Evolutionary conservation across 2,888 invertebrate genomes (phyloP).

Genomic region (Leptura quadrifasciata): DNA sequence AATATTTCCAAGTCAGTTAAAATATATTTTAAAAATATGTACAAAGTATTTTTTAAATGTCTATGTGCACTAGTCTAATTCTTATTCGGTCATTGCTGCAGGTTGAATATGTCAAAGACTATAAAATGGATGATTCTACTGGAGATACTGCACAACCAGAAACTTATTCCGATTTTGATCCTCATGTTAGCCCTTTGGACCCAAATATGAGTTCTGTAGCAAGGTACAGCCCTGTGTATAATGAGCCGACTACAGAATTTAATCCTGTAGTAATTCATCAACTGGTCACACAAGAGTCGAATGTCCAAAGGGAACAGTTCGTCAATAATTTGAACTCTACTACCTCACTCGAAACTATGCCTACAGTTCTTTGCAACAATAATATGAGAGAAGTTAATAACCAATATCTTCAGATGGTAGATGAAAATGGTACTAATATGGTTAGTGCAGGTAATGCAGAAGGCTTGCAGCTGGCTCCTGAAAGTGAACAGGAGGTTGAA

Average conservation of each 20-base stretch:
- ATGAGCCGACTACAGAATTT: constrained; percentile 61
- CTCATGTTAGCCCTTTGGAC: constrained; percentile 71
- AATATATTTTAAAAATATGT: too few species aligned
- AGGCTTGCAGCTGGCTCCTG: constrained; percentile 59
- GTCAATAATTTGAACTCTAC: constrained; percentile 49
- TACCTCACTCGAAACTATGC: constrained; percentile 61
- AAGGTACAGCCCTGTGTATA: constrained; percentile 79
- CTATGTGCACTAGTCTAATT: not conserved
- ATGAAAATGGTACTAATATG: constrained; percentile 48
- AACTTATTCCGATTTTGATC: constrained; percentile 64
- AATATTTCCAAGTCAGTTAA: too few species aligned
- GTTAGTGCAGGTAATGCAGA: constrained; percentile 48
- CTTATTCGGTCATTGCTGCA: constrained; percentile 51
- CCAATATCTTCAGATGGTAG: constrained; percentile 67
- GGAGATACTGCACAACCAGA: constrained; percentile 52
- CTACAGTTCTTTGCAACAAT: constrained; percentile 64
- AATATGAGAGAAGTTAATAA: constrained; percentile 65
- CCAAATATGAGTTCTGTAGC: constrained; percentile 77
- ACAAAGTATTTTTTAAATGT: not conserved
- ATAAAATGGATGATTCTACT: constrained; percentile 61
- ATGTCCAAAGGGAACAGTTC: constrained; percentile 56
- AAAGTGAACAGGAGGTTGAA: constrained; percentile 69
- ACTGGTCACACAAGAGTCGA: constrained; percentile 62
- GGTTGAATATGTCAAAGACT: constrained; percentile 72
- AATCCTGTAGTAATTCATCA: constrained; percentile 70